Evolutionary conservation across 1,140 invertebrate genomes (phyloP).

Genomic region (Lysiphlebus fabarum): DNA sequence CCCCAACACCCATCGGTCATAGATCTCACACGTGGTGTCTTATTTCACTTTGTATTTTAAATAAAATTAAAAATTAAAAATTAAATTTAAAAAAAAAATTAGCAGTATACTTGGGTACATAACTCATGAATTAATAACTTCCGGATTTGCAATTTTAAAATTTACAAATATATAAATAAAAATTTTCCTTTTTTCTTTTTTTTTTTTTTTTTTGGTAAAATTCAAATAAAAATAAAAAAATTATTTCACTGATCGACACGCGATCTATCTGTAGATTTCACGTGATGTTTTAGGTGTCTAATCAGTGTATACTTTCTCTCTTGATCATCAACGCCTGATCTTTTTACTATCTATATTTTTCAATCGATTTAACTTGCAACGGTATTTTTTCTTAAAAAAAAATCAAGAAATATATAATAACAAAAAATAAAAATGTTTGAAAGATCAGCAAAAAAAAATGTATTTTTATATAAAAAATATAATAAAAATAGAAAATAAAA

Average conservation of each 20-base stretch:
- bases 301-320: conserved; percentile 9
- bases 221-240: neutral
- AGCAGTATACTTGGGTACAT: no score
- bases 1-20: neutral
- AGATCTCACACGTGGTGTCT: neutral
- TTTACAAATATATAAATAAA: no score
- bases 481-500: no score
- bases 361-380: no score
- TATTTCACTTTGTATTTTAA: neutral
- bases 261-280: conserved; percentile 17
- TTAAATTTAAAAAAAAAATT: no score
- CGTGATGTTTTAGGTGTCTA: neutral
- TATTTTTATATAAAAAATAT: no score
- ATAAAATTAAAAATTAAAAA: neutral
- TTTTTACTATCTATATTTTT: neutral
- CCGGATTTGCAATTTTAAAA: neutral
- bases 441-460: no score
- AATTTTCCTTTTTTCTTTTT: no score
- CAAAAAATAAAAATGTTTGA: no score
- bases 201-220: neutral
- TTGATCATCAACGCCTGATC: neutral
- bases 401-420: no score
- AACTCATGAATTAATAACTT: conserved; percentile 10
- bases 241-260: conserved; percentile 10
- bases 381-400: no score